Base-by-base conservation (phyloP, 2,113 vertebrate species). In the Thymallus thymallus region DNA sequence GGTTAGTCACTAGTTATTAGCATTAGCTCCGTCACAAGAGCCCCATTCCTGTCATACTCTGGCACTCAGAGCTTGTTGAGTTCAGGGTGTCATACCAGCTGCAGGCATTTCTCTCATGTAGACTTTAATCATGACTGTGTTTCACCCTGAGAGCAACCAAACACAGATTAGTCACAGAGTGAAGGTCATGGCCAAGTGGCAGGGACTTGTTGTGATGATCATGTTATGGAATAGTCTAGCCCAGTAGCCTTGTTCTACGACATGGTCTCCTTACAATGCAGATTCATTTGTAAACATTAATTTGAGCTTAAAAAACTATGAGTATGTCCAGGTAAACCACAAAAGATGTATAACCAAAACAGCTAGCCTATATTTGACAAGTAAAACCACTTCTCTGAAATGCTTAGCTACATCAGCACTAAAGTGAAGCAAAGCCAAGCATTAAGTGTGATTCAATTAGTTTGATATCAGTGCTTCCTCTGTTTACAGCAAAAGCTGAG, bases 221-320 rank as follows among this genome's bases (percentile, higher is more conserved):
- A 14, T 68, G 23, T 70, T 78, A 3, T 72, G 76, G 79, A 82
- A 84, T 80, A 80, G 74, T 22, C 30, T 65, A 73, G 18, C n/a
- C 48, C 45, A 51, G 12, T 51, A 51, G 14, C 12, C 46, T 1
- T 82, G 23, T 75, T 66, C 78, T 48, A 24, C 18, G 70, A 30
- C 46, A 29, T 41, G 35, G 30, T 65, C 58, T 70, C 64, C 41
- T 74, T 67, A 51, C 48, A 51, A 51, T 1, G 16, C 5, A 51
- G 12, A 51, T 51, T 51, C 3, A 51, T 51, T 51, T 51, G 13
- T 5, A 1, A 14, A 51, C 16, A 51, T 18, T 51, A 0, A 51
- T 41, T 41, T 41, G 35, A 41, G 9, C 35, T 12, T 10, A 41
- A 41, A 41, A 41, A 41, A 41, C 10, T 2, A 41, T 12, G 35